These are phyloP conservation scores for Tipula confusa DNA, from an alignment of 2,888 invertebrate species.

Conservation along the genomic window DNA sequence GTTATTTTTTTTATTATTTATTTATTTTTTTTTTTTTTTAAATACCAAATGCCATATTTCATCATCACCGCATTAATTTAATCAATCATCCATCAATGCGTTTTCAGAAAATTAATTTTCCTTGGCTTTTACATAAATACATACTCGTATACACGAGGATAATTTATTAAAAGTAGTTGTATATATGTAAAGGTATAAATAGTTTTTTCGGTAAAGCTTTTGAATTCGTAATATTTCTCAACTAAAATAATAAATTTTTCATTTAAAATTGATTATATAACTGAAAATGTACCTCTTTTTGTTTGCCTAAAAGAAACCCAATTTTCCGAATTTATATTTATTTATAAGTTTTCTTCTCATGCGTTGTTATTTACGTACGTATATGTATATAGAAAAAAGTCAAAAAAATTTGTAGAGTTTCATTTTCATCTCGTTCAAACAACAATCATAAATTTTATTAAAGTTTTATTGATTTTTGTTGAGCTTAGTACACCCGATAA, in stretches of 20 bases:
- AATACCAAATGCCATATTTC: background rate
- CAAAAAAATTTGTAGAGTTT: background rate
- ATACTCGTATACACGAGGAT: no score
- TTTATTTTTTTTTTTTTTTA: no score
- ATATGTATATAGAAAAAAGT: background rate
- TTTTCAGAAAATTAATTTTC: background rate
- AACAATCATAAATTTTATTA: slow-evolving; percentile 3
- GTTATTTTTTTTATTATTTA: no score
- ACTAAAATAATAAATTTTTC: slow-evolving; percentile 3
- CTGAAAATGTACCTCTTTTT: background rate
- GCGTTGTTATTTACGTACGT: background rate
- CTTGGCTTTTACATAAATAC: background rate
- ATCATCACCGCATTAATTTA: slow-evolving; percentile 4
- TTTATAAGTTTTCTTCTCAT: background rate
- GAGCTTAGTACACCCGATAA: background rate
- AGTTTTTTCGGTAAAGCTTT: background rate
- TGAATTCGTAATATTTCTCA: background rate
- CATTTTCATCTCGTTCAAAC: background rate
- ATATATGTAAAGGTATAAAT: background rate
- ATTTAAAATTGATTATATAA: background rate
- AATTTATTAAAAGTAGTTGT: background rate
- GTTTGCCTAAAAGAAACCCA: background rate
- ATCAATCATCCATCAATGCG: slow-evolving; percentile 16
- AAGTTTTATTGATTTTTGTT: background rate
- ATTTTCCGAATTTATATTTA: background rate